Base-by-base conservation (phyloP, 2,888 invertebrate species). In the Nemurella pictetii region DNA sequence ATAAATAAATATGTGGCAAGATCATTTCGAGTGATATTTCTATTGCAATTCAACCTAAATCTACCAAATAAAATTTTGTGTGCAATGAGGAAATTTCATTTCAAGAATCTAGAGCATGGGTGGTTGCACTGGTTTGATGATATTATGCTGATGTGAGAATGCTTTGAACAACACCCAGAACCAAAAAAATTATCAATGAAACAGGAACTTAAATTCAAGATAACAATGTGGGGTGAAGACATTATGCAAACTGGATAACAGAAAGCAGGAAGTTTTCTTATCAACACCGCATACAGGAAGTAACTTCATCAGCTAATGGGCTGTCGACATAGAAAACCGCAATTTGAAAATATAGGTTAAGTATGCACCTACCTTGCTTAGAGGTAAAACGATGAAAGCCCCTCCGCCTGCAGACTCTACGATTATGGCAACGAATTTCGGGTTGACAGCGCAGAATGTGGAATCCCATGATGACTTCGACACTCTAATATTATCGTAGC, bases 381-480 rank as follows among this genome's bases (percentile, higher is more conserved):
- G 95, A 87, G 98, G 98, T 89, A 98, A 93, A 87, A 98, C 98
- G 90, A 98, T 96, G 92, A 98, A 98, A 88, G 98, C 97, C 88
- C 98, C 98, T 88, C 98, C 98, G 86, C 98, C 98, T 85, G 98
- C 98, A 84, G 97, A 97, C 91, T 99, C 99, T 80, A 98, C 98
- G 90, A 98, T 98, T 89, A 98, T 97, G 87, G 99, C 98, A 90
- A 99, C 92, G 92, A 98, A 98, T 91, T 98, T 98, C 83, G 99
- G 99, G 92, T 99, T 99, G 89, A 99, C 98, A 88, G 98, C 97
- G 93, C 98, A 99, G 91, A 99, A 99, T 87, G 98, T 98, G 87
- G 98, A 97, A 91, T 99, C 99, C 96, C 99, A 99, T 84, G 98
- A 98, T 90, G 98, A 98, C 91, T 98, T 98, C 87, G 98, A 98